Evolutionary conservation across 2,113 vertebrate genomes (phyloP).

Genomic region (Tapirus terrestris): DNA sequence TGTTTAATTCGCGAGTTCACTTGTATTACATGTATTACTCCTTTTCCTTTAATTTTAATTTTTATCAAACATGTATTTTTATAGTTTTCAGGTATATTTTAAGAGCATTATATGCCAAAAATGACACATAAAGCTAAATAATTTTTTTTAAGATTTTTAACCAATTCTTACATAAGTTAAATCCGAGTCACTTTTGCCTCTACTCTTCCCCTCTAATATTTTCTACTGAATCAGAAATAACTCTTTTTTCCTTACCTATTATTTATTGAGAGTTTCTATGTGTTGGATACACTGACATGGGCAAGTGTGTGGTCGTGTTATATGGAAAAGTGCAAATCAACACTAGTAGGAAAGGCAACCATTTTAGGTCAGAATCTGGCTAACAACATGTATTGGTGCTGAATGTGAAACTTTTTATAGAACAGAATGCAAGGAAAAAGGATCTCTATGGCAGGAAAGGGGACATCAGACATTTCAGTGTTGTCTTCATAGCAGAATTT

Average conservation of each 20-base stretch:
- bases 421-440: background rate
- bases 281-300: background rate
- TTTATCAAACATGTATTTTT: background rate
- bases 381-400: background rate
- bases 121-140: background rate
- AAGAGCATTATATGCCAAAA: background rate
- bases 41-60: background rate
- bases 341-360: background rate
- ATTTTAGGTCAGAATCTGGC: background rate
- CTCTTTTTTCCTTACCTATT: background rate
- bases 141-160: background rate
- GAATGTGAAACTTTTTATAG: background rate
- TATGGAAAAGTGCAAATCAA: background rate
- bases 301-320: background rate
- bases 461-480: background rate
- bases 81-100: background rate
- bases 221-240: background rate
- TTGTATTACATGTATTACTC: background rate
- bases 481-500: background rate
- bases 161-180: background rate
- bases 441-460: background rate
- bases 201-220: background rate
- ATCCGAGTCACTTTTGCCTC: background rate
- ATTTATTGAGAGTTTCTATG: background rate
- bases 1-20: conserved; percentile 50